A percentile compares a stretch with the other conserved stretches of the same genome.
Evolutionary conservation across 1,140 invertebrate species (phyloP).

Genomic region (Ericerus pela): DNA sequence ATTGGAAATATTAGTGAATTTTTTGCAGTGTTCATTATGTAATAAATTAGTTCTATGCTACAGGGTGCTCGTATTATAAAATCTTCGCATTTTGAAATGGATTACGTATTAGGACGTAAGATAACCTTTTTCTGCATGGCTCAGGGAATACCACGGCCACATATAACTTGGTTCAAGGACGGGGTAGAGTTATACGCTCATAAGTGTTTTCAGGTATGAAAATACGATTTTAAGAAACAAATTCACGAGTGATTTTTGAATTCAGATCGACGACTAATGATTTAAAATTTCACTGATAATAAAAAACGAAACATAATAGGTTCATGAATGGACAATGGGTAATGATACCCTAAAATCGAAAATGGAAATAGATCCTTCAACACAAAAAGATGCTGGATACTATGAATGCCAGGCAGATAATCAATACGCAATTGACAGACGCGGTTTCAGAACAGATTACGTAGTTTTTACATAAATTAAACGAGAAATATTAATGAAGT

Average conservation of each 20-base stretch:
- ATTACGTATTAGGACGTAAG: constrained; percentile 42
- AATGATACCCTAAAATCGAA: constrained; percentile 38
- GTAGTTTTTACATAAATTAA: not conserved
- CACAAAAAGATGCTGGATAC: constrained; percentile 47
- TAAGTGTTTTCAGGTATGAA: constrained; percentile 40
- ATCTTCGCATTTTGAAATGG: constrained; percentile 43
- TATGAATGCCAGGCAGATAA: constrained; percentile 63
- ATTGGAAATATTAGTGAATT: constrained; percentile 9
- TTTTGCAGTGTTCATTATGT: not conserved
- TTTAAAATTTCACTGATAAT: not conserved
- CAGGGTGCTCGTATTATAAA: constrained; percentile 41
- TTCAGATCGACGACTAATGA: too few species aligned
- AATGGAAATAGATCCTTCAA: constrained; percentile 42
- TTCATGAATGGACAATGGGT: constrained; percentile 37
- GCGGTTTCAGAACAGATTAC: constrained; percentile 60
- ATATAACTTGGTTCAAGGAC: constrained; percentile 42
- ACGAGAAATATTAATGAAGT: too few species aligned
- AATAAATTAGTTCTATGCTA: constrained; percentile 13
- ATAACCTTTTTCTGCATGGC: constrained; percentile 43
- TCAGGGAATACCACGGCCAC: constrained; percentile 36
- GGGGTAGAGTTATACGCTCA: constrained; percentile 41
- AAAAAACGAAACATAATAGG: constrained; percentile 29
- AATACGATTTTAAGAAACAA: too few species aligned
- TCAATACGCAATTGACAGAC: constrained; percentile 53
- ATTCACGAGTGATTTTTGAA: too few species aligned